Conservation (phyloP, 2,113 vertebrate species). For the Ranitomeya variabilis region DNA sequence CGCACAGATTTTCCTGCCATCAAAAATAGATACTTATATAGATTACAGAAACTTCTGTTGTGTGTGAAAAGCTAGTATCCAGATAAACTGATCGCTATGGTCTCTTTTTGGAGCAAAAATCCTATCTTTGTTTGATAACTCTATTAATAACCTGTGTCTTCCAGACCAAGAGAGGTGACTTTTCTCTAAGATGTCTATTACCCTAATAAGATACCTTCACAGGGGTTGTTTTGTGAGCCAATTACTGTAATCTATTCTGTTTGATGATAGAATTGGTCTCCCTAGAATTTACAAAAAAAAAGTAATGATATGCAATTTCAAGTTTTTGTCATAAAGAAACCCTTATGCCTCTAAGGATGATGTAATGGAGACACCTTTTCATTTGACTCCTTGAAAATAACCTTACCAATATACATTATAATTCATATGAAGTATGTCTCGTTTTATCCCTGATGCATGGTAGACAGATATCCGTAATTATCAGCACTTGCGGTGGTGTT, state of each 20-base stretch:
- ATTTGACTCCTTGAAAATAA: conserved; percentile 47
- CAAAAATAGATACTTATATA: no score
- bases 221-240: not conserved
- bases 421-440: conserved; percentile 31
- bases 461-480: conserved; percentile 54
- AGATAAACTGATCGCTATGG: no score
- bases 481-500: conserved; percentile 21
- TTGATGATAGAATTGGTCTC: not conserved
- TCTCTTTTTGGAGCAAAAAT: no score
- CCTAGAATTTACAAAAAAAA: not conserved
- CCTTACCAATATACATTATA: conserved; percentile 38
- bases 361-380: conserved; percentile 12
- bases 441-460: conserved; percentile 39
- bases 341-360: conserved; percentile 17
- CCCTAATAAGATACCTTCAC: not conserved
- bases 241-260: not conserved
- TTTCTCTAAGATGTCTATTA: not conserved
- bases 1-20: no score
- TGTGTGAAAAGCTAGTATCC: no score
- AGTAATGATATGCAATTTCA: not conserved
- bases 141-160: no score
- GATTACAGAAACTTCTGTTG: no score
- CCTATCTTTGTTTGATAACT: no score
- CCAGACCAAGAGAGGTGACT: not conserved
- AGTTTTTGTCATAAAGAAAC: not conserved